Evolutionary conservation across 2,888 invertebrate species (phyloP).

Genomic region (Merodon equestris): DNA sequence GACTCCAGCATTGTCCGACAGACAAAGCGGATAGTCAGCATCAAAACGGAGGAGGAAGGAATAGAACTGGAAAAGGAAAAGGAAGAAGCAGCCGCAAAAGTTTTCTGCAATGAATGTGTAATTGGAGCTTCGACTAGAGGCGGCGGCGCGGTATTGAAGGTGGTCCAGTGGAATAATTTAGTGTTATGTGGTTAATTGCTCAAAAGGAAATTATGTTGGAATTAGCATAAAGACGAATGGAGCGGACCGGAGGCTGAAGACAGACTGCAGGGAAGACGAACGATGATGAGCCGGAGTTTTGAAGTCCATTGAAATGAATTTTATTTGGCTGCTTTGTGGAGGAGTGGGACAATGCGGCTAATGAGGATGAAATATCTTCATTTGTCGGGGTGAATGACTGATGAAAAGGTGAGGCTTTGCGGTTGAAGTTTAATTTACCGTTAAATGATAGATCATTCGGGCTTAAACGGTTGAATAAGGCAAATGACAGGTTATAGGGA

Average conservation of each 20-base stretch:
- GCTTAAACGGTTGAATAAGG: too few relatives aligned
- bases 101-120: slow-evolving; percentile 61
- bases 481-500: too few relatives aligned
- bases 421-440: too few relatives aligned
- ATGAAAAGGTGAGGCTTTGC: too few relatives aligned
- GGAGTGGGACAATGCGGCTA: slow-evolving; percentile 4
- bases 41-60: background rate
- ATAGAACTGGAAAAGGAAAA: background rate
- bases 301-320: slow-evolving; percentile 38
- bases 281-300: slow-evolving; percentile 36
- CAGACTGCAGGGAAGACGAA: background rate
- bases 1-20: too few relatives aligned
- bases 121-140: slow-evolving; percentile 15
- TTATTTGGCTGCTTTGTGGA: slow-evolving; percentile 6
- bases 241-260: too few relatives aligned
- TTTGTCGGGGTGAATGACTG: slow-evolving; percentile 45
- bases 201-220: slow-evolving; percentile 56
- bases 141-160: background rate
- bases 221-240: slow-evolving; percentile 26
- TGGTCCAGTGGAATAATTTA: slow-evolving; percentile 50
- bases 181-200: slow-evolving; percentile 60
- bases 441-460: too few relatives aligned
- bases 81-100: slow-evolving; percentile 28
- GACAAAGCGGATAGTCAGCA: slow-evolving; percentile 1
- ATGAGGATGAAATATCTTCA: slow-evolving; percentile 32